phyloP scores from a whole-genome alignment of 2,888 invertebrate genomes.

The Brenthis daphne region DNA sequence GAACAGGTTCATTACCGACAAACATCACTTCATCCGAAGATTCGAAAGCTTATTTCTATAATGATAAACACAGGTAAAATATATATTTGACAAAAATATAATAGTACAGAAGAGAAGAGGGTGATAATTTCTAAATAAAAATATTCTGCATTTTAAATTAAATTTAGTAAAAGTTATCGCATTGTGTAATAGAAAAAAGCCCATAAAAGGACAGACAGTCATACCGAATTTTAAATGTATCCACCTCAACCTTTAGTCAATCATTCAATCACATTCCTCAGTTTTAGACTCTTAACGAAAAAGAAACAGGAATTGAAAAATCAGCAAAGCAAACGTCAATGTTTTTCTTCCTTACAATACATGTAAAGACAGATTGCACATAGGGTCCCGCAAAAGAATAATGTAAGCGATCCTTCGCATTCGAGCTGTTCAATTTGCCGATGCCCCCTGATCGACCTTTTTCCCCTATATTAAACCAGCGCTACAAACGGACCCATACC shows the following conservation, averaged over 20 bases:
- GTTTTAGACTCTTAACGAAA: neutral
- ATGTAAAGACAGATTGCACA: slow-evolving; percentile 30
- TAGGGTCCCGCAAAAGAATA: slow-evolving; percentile 43
- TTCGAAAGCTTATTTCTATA: too few species aligned
- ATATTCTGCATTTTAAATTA: too few species aligned
- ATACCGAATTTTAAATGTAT: neutral
- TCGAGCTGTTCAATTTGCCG: slow-evolving; percentile 43
- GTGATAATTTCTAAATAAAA: too few species aligned
- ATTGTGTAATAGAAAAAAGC: too few species aligned
- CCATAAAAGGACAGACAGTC: too few species aligned
- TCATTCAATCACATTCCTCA: neutral
- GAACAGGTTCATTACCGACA: too few species aligned
- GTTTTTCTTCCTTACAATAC: slow-evolving; percentile 25
- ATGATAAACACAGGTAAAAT: too few species aligned
- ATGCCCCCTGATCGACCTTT: slow-evolving; percentile 42
- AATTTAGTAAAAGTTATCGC: too few species aligned
- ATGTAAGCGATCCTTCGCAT: slow-evolving; percentile 41
- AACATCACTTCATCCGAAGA: too few species aligned
- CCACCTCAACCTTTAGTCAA: neutral
- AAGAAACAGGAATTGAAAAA: slow-evolving; percentile 10
- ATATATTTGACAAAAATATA: too few species aligned
- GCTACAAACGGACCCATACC: slow-evolving; percentile 32
- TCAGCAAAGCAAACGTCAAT: slow-evolving; percentile 14
- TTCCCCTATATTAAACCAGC: slow-evolving; percentile 37
- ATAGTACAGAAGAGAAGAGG: too few species aligned